Evolutionary conservation across 2,888 invertebrate species (phyloP), one percentile per base, ranked within the genome.

Genomic region (Dorcus hopei): DNA sequence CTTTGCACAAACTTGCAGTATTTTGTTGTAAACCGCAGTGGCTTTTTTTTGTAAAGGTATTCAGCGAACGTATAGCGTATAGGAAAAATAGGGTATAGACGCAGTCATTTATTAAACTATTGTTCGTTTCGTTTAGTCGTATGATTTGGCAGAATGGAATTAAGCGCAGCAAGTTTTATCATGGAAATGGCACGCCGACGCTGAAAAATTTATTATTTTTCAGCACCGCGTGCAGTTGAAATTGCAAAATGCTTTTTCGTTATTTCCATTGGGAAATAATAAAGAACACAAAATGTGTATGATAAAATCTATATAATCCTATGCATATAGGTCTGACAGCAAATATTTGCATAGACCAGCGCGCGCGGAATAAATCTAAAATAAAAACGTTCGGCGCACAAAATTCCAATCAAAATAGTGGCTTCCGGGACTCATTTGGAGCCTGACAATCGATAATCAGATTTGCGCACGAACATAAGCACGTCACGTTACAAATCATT

Each of bases 321-420:
- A 33, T 33, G 26, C 26, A 7, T 33, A 33, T 33, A 33, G 26
- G 26, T 33, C 7, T 7, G 26, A 33, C 26, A 33, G 19, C 43
- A 43, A 43, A 43, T 43, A n/a, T 43, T 43, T 43, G 43, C 43
- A 43, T 19, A 19, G 43, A 43, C 8, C 14, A 43, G 16, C 16
- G 43, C 14, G 19, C 16, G 19, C 45, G 45, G 45, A 45, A 45
- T 45, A 45, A 45, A 45, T 45, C 23, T 45, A 33, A 33, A 33
- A 33, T 6, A 5, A 33, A 33, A 33, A 42, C 41, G 14, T 26
- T 14, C 16, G 33, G 26, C 49, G 50, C 9, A 19, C 38, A 54
- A 58, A 49, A 41, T 55, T 39, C 41, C 38, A 55, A 50, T 58
- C 50, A 47, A 58, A 58, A 58, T 55, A 54, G 51, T 59, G 53